Conservation (phyloP, 2,113 vertebrate genomes). For the Xiphophorus couchianus region DNA sequence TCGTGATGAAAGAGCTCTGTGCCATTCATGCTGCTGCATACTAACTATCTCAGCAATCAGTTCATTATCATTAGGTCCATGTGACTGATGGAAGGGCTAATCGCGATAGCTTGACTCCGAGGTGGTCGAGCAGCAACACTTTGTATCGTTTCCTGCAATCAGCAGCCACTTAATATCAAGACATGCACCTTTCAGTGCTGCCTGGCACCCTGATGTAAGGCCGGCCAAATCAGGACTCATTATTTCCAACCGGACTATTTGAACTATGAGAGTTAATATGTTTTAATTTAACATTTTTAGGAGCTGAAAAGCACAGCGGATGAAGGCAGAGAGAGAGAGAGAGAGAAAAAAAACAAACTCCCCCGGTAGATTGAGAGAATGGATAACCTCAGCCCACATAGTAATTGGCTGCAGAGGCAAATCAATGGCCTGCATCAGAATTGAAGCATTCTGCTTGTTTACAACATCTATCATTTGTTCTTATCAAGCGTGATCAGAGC, state of each 20-base stretch:
- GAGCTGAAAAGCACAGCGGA: conserved; percentile 19
- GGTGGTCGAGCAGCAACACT: conserved; percentile 17
- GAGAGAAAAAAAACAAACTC: background rate
- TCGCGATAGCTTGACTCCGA: conserved; percentile 40
- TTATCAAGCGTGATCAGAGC: conserved; percentile 77
- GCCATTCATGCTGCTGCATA: conserved; percentile 22
- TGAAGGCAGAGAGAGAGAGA: no score
- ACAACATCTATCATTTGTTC: conserved; percentile 77
- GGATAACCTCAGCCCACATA: conserved; percentile 57
- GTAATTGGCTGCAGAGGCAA: conserved; percentile 71
- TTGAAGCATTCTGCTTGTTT: conserved; percentile 77
- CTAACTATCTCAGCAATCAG: conserved; percentile 25
- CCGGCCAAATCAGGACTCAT: conserved; percentile 46
- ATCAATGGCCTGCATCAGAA: conserved; percentile 74
- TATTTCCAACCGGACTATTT: conserved; percentile 22
- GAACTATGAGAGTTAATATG: background rate
- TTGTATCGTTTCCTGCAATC: conserved; percentile 71
- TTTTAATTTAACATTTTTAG: conserved; percentile 23
- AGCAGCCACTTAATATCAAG: conserved; percentile 71
- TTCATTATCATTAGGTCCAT: conserved; percentile 28
- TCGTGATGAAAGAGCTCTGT: background rate
- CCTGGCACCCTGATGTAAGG: conserved; percentile 62
- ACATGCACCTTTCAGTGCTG: conserved; percentile 59
- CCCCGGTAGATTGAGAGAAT: conserved; percentile 38
- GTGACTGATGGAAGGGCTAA: conserved; percentile 42